Base-by-base conservation (phyloP, 1,140 invertebrate species). In the Drosophila ironensis region DNA sequence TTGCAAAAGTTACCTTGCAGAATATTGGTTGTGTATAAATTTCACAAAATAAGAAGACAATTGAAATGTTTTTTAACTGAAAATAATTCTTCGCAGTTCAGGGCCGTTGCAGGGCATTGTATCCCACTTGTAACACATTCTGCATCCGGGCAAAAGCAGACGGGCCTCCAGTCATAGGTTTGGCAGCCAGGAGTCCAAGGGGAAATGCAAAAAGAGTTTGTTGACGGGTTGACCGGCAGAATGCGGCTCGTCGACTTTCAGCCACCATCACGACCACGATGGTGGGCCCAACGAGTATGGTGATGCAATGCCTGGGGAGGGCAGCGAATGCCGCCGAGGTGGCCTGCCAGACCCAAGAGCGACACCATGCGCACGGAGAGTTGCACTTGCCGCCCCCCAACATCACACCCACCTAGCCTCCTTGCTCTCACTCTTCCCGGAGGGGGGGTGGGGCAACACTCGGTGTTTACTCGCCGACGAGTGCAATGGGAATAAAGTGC, bases 91-190 rank as follows among this genome's bases (percentile, higher is more conserved):
- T 22, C 11, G 16, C 5, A 14, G n/a, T 50, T 41, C 37, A 12
- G 1, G 16, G 4, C 41, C 38, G 14, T 45, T 56, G 50, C 12
- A 30, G 14, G 7, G 28, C 27, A 12, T 40, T 56, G 50, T 19
- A 30, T 48, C 37, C 77, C 78, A 86, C 74, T 84, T 84, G 78
- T 84, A 86, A 86, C 78, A 84, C 78, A 84, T 86, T 86, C 57
- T 25, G 48, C 53, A 25, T 22, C 9, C 47, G 9, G 12, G 7
- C 1, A 19, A 8, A 16, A 2, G 4, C n/a, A 11, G 14, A 3
- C 2, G 20, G 22, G 14, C 16, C 44, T 22, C 8, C 5, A 22
- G 20, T 2, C 20, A 3, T 22, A 5, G 20, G 20, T 22, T 17
- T 60, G 25, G 47, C 16, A 52, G 44, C 25, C 5, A 24, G 28